Conservation (phyloP, 2,113 vertebrate species). For the Ictalurus punctatus region DNA sequence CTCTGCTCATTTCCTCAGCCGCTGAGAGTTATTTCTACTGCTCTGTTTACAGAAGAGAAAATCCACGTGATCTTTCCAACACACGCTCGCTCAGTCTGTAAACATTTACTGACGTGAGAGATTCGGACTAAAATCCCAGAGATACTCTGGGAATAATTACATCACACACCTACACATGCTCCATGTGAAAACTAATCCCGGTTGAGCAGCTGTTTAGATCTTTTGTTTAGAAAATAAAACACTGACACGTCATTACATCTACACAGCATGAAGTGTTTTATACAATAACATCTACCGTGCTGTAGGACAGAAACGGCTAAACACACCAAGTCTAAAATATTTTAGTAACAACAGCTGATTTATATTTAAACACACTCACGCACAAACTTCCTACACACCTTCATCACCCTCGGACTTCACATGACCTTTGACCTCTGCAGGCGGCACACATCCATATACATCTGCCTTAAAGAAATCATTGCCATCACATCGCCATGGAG, state of each 20-base stretch:
- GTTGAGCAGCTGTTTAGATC: background rate
- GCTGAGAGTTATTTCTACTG: background rate
- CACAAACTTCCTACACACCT: background rate
- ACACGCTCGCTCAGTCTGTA: background rate
- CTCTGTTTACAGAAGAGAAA: background rate
- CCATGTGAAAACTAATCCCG: background rate
- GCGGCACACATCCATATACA: background rate
- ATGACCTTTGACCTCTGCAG: slow-evolving; percentile 2
- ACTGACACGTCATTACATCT: too few relatives aligned
- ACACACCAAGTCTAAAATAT: background rate
- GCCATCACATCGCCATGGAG: background rate
- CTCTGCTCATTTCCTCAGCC: too few relatives aligned
- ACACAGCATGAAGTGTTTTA: too few relatives aligned
- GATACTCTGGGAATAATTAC: background rate
- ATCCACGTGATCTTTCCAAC: background rate
- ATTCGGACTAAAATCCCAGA: background rate
- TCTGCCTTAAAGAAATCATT: slow-evolving; percentile 4
- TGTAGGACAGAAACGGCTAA: background rate
- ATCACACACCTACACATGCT: background rate
- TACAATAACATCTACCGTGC: too few relatives aligned
- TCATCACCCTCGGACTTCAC: background rate
- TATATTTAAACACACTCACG: background rate
- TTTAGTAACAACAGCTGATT: background rate
- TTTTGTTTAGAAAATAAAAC: background rate
- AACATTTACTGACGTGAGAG: background rate